phyloP scores from a whole-genome alignment of 1,140 invertebrate genomes.

The Zaprionus ornatus region DNA sequence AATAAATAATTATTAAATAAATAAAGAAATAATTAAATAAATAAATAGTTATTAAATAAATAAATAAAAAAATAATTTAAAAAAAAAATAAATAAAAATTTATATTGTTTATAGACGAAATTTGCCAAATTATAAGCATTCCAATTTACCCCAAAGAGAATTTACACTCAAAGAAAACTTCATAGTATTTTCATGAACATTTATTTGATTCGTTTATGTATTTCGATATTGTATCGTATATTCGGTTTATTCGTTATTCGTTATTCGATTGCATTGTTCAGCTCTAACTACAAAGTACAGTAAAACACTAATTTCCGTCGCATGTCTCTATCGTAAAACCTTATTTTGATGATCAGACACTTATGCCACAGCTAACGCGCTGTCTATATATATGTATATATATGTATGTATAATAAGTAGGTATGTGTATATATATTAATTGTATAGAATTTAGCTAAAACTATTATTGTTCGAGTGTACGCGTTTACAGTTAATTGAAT shows the following conservation, averaged over 20 bases:
- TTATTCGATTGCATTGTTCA: constrained; percentile 51
- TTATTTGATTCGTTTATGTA: constrained; percentile 38
- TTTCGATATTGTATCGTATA: constrained; percentile 41
- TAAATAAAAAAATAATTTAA: too few species aligned
- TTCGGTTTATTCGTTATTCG: constrained; percentile 9
- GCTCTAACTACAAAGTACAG: constrained; percentile 51
- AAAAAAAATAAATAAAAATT: too few species aligned
- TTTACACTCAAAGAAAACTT: neutral
- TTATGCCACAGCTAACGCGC: constrained; percentile 46
- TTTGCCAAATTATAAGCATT: neutral
- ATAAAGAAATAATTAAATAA: too few species aligned
- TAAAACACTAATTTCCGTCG: constrained; percentile 44
- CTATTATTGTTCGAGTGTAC: constrained; percentile 79
- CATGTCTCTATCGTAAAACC: constrained; percentile 60
- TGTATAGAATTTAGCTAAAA: constrained; percentile 57
- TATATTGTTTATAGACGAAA: too few species aligned
- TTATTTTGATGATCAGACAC: constrained; percentile 64
- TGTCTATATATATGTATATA: constrained; percentile 16
- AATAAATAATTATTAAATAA: too few species aligned
- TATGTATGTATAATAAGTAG: neutral
- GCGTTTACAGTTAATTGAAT: constrained; percentile 44
- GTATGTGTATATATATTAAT: constrained; percentile 20
- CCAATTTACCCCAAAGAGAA: neutral
- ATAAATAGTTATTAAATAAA: too few species aligned
- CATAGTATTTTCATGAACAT: constrained; percentile 22